These are phyloP conservation scores for Sycobia sp. DNA, from an alignment of 1,140 invertebrate species.

Conservation along the genomic window DNA sequence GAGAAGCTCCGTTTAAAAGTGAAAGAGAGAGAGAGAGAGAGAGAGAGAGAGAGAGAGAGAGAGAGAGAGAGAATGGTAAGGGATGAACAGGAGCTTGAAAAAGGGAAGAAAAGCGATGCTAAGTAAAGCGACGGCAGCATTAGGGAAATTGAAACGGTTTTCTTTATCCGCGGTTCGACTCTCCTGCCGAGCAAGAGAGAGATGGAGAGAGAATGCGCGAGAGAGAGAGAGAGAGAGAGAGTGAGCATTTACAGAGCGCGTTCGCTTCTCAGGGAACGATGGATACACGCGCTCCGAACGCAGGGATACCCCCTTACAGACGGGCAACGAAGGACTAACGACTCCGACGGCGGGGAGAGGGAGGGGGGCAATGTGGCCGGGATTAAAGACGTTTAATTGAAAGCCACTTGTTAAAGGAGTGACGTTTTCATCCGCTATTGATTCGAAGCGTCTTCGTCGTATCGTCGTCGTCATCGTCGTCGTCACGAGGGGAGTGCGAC, in stretches of 20 bases:
- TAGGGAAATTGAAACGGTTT: conserved; percentile 60
- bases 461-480: no score
- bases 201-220: conserved; percentile 1
- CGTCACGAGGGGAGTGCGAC: background rate
- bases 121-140: conserved; percentile 50
- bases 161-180: conserved; percentile 49
- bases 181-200: background rate
- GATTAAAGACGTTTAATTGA: conserved; percentile 26
- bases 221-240: background rate
- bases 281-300: no score
- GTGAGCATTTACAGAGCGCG: no score
- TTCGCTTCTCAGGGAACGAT: no score
- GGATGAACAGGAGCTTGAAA: no score
- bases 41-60: background rate
- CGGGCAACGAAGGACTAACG: no score
- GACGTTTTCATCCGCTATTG: conserved; percentile 27
- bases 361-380: no score
- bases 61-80: conserved; percentile 23
- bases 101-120: conserved; percentile 39
- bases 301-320: background rate
- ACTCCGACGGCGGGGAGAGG: no score
- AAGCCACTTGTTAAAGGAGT: conserved; percentile 23
- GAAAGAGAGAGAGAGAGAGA: conserved; percentile 10
- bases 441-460: no score
- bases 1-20: no score